Percentiles rank a stretch among this genome's conserved stretches.
phyloP scores from a whole-genome alignment of 2,888 invertebrate genomes.

The Mechanitis mazaeus region DNA sequence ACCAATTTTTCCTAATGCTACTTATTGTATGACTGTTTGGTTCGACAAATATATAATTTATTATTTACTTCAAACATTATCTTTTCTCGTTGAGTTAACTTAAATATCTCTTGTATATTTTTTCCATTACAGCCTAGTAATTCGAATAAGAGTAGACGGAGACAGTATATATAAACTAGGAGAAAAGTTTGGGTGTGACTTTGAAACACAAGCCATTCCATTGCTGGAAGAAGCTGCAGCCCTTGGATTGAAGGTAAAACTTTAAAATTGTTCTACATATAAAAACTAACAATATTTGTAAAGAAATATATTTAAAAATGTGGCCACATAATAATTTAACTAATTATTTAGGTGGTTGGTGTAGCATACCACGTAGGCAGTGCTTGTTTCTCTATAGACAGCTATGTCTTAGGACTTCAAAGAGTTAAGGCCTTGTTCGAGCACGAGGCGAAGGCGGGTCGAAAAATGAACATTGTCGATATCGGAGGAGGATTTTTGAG shows the following conservation, averaged over 20 bases:
- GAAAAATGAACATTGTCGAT: constrained; percentile 42
- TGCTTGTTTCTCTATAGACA: constrained; percentile 36
- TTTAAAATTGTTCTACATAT: no score
- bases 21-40: no score
- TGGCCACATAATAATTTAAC: background rate
- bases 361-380: constrained; percentile 47
- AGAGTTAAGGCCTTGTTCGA: constrained; percentile 39
- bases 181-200: constrained; percentile 44
- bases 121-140: constrained; percentile 26
- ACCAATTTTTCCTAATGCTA: no score
- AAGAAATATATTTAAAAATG: background rate
- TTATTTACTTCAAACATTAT: no score
- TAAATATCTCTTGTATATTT: background rate
- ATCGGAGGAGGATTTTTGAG: constrained; percentile 45
- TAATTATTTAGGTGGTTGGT: constrained; percentile 38
- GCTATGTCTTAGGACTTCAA: constrained; percentile 36
- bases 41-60: no score
- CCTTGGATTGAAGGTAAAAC: constrained; percentile 35
- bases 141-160: constrained; percentile 40
- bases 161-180: constrained; percentile 37
- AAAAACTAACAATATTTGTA: background rate
- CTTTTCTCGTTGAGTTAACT: no score
- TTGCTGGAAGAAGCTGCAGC: constrained; percentile 43
- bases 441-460: constrained; percentile 39
- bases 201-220: constrained; percentile 39